phyloP scores from a whole-genome alignment of 2,113 vertebrate species.

The Carollia perspicillata region DNA sequence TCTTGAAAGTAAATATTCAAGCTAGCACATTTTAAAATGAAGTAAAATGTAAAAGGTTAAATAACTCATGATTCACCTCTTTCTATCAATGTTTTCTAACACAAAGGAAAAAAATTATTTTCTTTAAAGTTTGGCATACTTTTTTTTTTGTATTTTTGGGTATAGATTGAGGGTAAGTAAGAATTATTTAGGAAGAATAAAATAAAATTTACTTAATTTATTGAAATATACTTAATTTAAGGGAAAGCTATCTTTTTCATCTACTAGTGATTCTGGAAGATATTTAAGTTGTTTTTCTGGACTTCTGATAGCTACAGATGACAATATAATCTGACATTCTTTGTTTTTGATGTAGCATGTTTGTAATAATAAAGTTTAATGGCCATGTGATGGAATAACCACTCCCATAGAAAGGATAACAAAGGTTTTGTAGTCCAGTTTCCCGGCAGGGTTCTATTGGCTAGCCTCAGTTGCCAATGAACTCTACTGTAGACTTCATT shows the following conservation, averaged over 20 bases:
- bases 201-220: neutral
- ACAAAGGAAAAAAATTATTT: neutral
- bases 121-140: neutral
- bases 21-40: neutral
- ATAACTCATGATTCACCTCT: neutral
- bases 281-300: neutral
- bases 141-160: neutral
- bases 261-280: neutral
- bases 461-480: neutral
- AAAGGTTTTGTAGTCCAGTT: neutral
- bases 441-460: neutral
- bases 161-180: neutral
- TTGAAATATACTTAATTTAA: neutral
- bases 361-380: neutral
- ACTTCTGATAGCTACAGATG: neutral
- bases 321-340: neutral
- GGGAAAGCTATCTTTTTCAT: neutral
- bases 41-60: neutral
- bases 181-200: constrained; percentile 8
- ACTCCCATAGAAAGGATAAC: neutral
- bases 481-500: neutral
- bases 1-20: constrained; percentile 11
- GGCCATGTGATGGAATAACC: neutral
- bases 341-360: neutral
- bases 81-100: neutral